Evolutionary conservation across 64 coral and sea anemone species (phyloP), one percentile per base, ranked within the genome.

Genomic region (Actinia tenebrosa): DNA sequence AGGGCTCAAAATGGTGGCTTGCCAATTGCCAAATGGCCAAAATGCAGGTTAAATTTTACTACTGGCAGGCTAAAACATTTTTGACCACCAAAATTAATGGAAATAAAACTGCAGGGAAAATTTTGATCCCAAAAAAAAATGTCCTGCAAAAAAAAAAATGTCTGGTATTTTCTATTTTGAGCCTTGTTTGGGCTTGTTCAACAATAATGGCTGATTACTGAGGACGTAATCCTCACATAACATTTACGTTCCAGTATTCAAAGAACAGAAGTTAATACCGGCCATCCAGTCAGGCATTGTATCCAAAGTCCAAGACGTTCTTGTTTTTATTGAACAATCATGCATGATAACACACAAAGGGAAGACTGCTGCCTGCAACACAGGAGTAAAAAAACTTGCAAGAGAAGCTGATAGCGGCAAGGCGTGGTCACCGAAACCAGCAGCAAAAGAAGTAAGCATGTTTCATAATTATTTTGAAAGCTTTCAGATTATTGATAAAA

Each of bases 271-370:
- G 1, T 77, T 96, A 53, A 81, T 96, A 79, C 88, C 88, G 8
- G 94, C 94, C 77, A 92, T 96, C 15, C 94, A 96, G 86, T 96
- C 94, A n/a, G 94, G 94, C 22, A 59, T 90, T 27, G 85, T 96
- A 47, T 64, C 60, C 52, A 93, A 84, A 26, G 91, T 93, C 18
- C 79, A 88, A 44, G 79, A 83, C 15, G 69, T 89, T 26, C 17
- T 96, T 8, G 82, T 90, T 20, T 78, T 37, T 45, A 72, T 96
- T 3, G 91, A 96, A 59, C n/a, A 27, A 22, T 20, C 93, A 7
- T 75, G 90, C 61, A 78, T 22, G 53, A 87, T 56, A 45, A 80
- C 66, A 9, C 16, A 79, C 17, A 87, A 68, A 71, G 89, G 89
- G 17, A 91, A 91, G 89, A 53, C 50, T 10, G 23, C 44, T 66